These are phyloP conservation scores for Athalia cordata DNA, from an alignment of 2,888 invertebrate species.

Conservation along the genomic window DNA sequence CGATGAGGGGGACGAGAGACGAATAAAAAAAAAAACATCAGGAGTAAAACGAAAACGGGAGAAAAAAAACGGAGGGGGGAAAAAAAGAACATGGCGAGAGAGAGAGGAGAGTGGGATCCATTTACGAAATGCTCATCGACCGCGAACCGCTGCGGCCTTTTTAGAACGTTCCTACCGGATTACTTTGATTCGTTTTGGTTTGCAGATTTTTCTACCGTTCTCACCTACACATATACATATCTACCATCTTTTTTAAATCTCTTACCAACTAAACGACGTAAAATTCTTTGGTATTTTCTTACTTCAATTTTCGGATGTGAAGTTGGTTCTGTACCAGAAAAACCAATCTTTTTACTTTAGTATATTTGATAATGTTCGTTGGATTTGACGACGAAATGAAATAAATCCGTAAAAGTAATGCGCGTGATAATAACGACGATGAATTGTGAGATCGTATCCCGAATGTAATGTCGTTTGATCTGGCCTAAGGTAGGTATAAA, in stretches of 20 bases:
- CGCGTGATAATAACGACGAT: background rate
- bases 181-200: constrained; percentile 72
- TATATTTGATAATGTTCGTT: too few species aligned
- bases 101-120: constrained; percentile 61
- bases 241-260: background rate
- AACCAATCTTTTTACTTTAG: too few species aligned
- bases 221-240: constrained; percentile 9
- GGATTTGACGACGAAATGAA: too few species aligned
- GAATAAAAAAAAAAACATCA: constrained; percentile 52
- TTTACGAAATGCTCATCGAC: constrained; percentile 73
- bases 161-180: constrained; percentile 67
- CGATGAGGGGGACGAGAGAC: constrained; percentile 16
- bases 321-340: too few species aligned
- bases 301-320: too few species aligned
- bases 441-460: background rate
- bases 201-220: constrained; percentile 66
- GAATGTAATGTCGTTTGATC: constrained; percentile 31
- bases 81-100: constrained; percentile 47
- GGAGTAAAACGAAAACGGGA: constrained; percentile 33
- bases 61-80: constrained; percentile 31
- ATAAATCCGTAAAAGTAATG: too few species aligned
- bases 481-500: constrained; percentile 61
- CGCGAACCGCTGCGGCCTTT: constrained; percentile 59
- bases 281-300: too few species aligned
- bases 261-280: too few species aligned